Evolutionary conservation across 2,888 invertebrate species (phyloP).

Genomic region (Poecilus cupreus): DNA sequence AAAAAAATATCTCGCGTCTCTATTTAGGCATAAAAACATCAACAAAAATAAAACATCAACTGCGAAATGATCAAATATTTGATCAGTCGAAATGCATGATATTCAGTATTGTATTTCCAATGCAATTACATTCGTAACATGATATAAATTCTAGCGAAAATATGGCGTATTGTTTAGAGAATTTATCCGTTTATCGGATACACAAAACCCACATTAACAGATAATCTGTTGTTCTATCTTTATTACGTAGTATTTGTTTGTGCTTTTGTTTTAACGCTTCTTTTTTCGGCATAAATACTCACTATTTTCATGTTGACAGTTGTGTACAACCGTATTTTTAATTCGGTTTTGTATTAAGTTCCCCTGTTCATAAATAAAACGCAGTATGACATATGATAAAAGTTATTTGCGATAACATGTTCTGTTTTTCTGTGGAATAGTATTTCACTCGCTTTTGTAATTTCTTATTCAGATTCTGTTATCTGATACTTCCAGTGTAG

Average conservation of each 20-base stretch:
- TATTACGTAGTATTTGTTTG: not conserved
- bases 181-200: conserved; percentile 7
- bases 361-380: not conserved
- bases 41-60: no score
- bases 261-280: not conserved
- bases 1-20: conserved; percentile 3
- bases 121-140: conserved; percentile 7
- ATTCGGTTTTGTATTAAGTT: no score
- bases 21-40: not conserved
- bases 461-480: not conserved
- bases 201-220: conserved; percentile 7
- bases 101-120: conserved; percentile 25
- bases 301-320: no score
- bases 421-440: not conserved
- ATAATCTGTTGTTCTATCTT: not conserved
- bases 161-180: conserved; percentile 2
- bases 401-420: conserved; percentile 7
- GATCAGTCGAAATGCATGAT: conserved; percentile 28
- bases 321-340: not conserved
- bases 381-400: conserved; percentile 1
- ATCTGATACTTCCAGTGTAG: not conserved
- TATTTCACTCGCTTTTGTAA: conserved; percentile 16
- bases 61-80: conserved; percentile 5
- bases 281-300: no score
- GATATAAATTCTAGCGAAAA: not conserved